phyloP scores from a whole-genome alignment of 1,140 invertebrate genomes.

The Drosophila tani region DNA sequence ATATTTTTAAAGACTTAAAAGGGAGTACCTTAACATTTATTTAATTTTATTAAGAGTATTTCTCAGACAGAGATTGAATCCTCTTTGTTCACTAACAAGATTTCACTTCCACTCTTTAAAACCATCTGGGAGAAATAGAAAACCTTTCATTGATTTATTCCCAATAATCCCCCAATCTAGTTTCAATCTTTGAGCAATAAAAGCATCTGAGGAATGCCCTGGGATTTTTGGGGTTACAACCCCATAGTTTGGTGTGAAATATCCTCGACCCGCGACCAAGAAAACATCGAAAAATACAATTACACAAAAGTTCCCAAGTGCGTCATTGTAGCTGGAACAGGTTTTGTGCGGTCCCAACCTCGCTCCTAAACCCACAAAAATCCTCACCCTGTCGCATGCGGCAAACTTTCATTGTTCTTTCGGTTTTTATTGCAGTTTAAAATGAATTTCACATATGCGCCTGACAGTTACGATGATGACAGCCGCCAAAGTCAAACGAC shows the following conservation, averaged over 20 bases:
- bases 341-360: constrained; percentile 29
- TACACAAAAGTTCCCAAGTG: constrained; percentile 70
- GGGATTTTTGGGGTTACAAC: constrained; percentile 10
- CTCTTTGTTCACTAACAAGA: not conserved
- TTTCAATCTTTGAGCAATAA: constrained; percentile 37
- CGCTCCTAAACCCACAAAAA: not conserved
- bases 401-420: constrained; percentile 66
- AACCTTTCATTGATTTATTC: constrained; percentile 8
- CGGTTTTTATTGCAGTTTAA: constrained; percentile 79
- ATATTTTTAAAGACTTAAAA: too few species aligned
- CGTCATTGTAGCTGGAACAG: constrained; percentile 47
- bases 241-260: constrained; percentile 5
- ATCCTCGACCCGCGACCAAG: constrained; percentile 18
- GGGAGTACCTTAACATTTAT: too few species aligned
- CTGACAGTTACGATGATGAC: constrained; percentile 67
- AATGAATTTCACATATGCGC: constrained; percentile 74
- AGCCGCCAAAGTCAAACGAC: constrained; percentile 51
- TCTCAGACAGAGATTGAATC: not conserved
- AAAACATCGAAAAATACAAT: constrained; percentile 57
- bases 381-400: constrained; percentile 5
- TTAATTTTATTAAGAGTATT: not conserved
- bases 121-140: constrained; percentile 3
- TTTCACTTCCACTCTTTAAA: not conserved
- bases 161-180: constrained; percentile 11
- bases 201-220: not conserved